A percentile compares a stretch with the other conserved stretches of the same genome.
Conservation (phyloP, 2,113 vertebrate genomes). For the Gavia stellata region DNA sequence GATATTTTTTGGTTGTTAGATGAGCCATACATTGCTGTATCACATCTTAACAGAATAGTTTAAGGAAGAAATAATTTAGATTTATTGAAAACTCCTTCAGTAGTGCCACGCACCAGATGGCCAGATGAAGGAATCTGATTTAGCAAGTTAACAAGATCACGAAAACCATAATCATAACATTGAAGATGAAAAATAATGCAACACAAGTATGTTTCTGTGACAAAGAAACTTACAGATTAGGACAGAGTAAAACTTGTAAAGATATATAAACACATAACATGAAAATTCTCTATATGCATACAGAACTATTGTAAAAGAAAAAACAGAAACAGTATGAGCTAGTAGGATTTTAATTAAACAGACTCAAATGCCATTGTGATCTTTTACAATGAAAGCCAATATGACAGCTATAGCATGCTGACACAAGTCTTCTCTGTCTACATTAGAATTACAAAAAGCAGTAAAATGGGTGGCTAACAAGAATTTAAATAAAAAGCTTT, state of each 20-base stretch:
- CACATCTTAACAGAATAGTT: background rate
- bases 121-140: constrained; percentile 38
- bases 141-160: constrained; percentile 36
- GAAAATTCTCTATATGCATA: background rate
- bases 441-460: background rate
- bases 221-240: background rate
- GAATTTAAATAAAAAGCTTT: background rate
- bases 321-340: background rate
- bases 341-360: background rate
- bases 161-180: constrained; percentile 15
- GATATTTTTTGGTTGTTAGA: background rate
- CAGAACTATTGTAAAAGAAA: background rate
- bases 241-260: background rate
- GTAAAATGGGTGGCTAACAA: background rate
- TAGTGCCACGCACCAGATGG: constrained; percentile 40
- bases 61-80: constrained; percentile 22
- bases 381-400: background rate
- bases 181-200: constrained; percentile 27
- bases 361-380: background rate
- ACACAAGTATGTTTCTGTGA: background rate
- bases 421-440: background rate
- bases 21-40: background rate
- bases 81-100: constrained; percentile 16
- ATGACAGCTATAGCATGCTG: background rate
- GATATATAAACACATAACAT: background rate